A percentile compares a stretch with the other conserved stretches of the same genome.
phyloP scores from a whole-genome alignment of 2,888 invertebrate species.

The Ophonus ardosiacus region DNA sequence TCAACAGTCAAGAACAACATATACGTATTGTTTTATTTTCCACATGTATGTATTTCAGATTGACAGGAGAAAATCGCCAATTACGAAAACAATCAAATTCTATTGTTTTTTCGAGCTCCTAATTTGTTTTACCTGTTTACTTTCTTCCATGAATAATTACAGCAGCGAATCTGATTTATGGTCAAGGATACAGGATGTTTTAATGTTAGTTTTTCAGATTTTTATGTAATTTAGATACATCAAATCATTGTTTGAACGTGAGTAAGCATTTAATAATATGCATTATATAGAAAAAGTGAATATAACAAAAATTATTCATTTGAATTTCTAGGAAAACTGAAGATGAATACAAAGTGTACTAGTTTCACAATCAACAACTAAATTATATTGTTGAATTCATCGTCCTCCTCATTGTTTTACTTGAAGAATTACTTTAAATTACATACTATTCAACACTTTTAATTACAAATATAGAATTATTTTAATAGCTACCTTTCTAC shows the following conservation, averaged over 20 bases:
- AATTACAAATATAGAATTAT: slow-evolving; percentile 29
- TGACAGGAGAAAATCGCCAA: slow-evolving; percentile 34
- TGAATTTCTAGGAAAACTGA: neutral
- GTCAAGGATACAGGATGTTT: slow-evolving; percentile 42
- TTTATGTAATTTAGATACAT: slow-evolving; percentile 35
- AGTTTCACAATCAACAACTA: neutral
- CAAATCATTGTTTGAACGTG: slow-evolving; percentile 4
- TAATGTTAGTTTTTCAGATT: slow-evolving; percentile 33
- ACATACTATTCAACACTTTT: neutral
- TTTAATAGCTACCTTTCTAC: too few relatives aligned
- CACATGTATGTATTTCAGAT: neutral
- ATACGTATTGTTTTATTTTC: slow-evolving; percentile 18
- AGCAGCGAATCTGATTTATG: slow-evolving; percentile 48
- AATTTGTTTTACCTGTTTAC: slow-evolving; percentile 53
- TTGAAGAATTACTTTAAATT: neutral
- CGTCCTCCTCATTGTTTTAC: neutral
- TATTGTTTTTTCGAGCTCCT: slow-evolving; percentile 37
- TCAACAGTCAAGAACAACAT: slow-evolving; percentile 2
- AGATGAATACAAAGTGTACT: neutral
- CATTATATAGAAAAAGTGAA: neutral
- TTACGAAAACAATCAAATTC: slow-evolving; percentile 24
- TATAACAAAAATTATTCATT: neutral
- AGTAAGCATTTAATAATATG: neutral
- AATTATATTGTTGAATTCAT: neutral
- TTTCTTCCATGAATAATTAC: slow-evolving; percentile 46